Percentiles rank a stretch among this genome's conserved stretches.
These are phyloP conservation scores for Danaus plexippus DNA, from an alignment of 1,140 invertebrate species.

Conservation along the genomic window DNA sequence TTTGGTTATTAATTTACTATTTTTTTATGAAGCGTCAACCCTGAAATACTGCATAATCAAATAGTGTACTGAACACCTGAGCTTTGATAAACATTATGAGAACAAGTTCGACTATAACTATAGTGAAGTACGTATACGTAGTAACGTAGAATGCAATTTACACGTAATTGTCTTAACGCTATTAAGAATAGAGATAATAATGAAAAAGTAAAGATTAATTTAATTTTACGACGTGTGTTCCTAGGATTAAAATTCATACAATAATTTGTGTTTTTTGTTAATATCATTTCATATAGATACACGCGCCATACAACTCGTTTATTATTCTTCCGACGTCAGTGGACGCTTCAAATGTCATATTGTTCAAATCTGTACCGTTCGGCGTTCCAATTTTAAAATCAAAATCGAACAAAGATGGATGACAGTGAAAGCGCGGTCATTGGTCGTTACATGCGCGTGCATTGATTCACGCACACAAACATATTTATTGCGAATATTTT, in stretches of 20 bases:
- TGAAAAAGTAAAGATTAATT: no score
- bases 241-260: no score
- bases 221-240: no score
- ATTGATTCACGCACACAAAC: conserved; percentile 41
- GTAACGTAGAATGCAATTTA: no score
- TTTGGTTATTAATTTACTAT: not conserved
- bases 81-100: conserved; percentile 4
- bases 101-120: no score
- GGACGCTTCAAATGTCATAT: conserved; percentile 24
- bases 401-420: conserved; percentile 60
- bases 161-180: no score
- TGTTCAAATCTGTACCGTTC: conserved; percentile 26
- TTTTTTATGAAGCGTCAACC: conserved; percentile 9
- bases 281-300: no score
- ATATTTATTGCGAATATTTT: conserved; percentile 12
- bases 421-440: conserved; percentile 67
- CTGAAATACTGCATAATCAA: conserved; percentile 19
- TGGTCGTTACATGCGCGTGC: conserved; percentile 59
- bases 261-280: no score
- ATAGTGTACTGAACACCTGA: conserved; percentile 24
- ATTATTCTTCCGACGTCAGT: no score
- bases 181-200: no score
- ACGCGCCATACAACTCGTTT: no score
- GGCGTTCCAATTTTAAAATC: conserved; percentile 55
- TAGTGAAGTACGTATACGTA: no score